These are phyloP conservation scores for Acanthopagrus latus DNA, from an alignment of 2,797 vertebrate species.

Conservation along the genomic window DNA sequence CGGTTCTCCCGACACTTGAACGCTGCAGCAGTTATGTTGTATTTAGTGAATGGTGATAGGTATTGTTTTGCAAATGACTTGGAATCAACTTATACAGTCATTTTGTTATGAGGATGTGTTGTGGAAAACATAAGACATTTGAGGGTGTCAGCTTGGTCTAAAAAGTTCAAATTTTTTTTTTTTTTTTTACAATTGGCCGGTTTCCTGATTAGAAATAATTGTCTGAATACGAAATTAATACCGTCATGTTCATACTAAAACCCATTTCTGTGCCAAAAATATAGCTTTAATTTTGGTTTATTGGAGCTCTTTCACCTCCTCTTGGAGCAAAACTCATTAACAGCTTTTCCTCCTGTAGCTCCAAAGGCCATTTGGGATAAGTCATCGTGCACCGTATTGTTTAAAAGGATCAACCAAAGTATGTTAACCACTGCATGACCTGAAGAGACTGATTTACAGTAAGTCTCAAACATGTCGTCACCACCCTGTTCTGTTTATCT, in stretches of 20 bases:
- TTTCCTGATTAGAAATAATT: neutral
- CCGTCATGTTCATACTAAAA: too few species aligned
- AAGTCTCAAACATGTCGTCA: neutral
- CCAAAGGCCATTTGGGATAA: neutral
- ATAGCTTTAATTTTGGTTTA: neutral
- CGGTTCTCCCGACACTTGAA: too few species aligned
- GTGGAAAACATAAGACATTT: neutral
- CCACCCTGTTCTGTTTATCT: constrained; percentile 4
- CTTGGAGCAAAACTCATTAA: neutral
- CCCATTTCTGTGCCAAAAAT: too few species aligned
- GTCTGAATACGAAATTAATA: too few species aligned
- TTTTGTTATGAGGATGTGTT: too few species aligned
- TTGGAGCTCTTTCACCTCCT: neutral
- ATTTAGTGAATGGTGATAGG: too few species aligned
- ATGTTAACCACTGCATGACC: neutral
- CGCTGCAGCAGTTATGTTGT: too few species aligned
- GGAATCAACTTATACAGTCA: too few species aligned
- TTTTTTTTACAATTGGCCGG: too few species aligned
- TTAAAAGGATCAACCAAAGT: constrained; percentile 1
- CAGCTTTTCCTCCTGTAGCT: neutral
- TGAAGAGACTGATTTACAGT: neutral
- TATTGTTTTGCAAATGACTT: too few species aligned
- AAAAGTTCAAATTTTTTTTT: too few species aligned
- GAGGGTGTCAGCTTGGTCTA: neutral
- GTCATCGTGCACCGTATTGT: too few species aligned